Evolutionary conservation across 2,113 vertebrate species (phyloP), one percentile per base, ranked within the genome.

Genomic region (Scatophagus argus): DNA sequence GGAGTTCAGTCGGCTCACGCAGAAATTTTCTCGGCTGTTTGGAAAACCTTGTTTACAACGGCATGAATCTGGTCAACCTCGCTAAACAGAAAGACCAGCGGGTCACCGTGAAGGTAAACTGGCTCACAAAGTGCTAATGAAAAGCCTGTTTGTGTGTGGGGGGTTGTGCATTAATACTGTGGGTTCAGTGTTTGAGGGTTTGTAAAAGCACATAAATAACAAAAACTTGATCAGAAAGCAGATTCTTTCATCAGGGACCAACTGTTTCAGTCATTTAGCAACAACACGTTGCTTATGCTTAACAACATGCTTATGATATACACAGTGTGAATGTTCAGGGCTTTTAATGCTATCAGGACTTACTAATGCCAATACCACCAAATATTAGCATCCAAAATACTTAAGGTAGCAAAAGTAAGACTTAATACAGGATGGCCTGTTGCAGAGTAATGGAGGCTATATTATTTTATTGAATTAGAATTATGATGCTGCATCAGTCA

Each of bases 31-130:
- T 95, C 34, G 97, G 97, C 47, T 99, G 97, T 91, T 91, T 99
- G 89, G 97, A 99, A 92, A 99, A 98, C 84, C 92, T 98, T 61
- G 90, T 95, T 84, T 97, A 95, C 89, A 96, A 97, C 74, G 95
- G 93, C 52, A 73, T 96, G 81, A 96, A 96, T 38, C 84, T 98
- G 91, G 94, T 98, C 39, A 92, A 95, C 69, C 92, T 96, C 76
- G 94, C 94, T 49, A 93, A 90, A 79, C 92, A 92, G 64, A 93
- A 90, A n/a, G 73, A 90, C 68, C 93, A 94, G 81, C 94, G 95
- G 86, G 94, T 97, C 86, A 91, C 91, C 59, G 34, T 89, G 56
- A 90, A 85, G 96, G 97, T 98, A 95, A 95, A 94, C 90, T 51
- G 17, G 2, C 51, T 61, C 27, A 32, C 1, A n/a, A 0, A 43